A percentile compares a stretch with the other conserved stretches of the same genome.
These are phyloP conservation scores for Euwallacea similis DNA, from an alignment of 1,140 invertebrate species.

Conservation along the genomic window DNA sequence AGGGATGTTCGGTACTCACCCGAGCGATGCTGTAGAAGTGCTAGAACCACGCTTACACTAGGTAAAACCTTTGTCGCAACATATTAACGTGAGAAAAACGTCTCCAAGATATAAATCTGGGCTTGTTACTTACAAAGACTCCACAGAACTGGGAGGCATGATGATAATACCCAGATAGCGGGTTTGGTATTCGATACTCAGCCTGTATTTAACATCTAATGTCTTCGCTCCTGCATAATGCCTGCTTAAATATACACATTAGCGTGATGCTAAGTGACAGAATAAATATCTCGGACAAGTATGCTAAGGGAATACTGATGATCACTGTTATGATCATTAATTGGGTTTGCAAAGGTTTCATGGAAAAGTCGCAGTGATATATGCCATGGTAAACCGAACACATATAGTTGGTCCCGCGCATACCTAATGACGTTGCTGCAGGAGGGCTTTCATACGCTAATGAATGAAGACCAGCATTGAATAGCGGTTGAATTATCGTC, in stretches of 20 bases:
- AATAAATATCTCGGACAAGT: conserved; percentile 5
- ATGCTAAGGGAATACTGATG: conserved; percentile 19
- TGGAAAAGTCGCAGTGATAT: too few relatives aligned
- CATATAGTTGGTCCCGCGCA: conserved; percentile 4
- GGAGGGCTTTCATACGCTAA: conserved; percentile 29
- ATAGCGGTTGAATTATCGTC: conserved; percentile 13
- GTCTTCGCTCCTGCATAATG: conserved; percentile 29
- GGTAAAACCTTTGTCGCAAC: neutral
- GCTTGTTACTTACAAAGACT: neutral
- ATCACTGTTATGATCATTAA: neutral
- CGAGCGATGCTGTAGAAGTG: too few relatives aligned
- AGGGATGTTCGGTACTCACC: too few relatives aligned
- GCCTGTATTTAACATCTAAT: conserved; percentile 26
- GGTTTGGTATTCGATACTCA: conserved; percentile 26
- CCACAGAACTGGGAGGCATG: conserved; percentile 15
- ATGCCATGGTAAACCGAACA: neutral
- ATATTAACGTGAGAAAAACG: conserved; percentile 29
- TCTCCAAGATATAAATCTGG: conserved; percentile 13
- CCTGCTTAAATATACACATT: conserved; percentile 35
- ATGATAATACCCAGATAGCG: conserved; percentile 25
- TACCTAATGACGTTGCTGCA: conserved; percentile 8
- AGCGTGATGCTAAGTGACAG: conserved; percentile 22
- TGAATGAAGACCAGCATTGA: conserved; percentile 26
- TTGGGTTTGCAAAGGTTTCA: neutral
- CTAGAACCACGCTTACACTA: too few relatives aligned